Percentiles rank a stretch among this genome's conserved stretches.
phyloP scores from a whole-genome alignment of 2,888 invertebrate species.

The Nycteola revayana region DNA sequence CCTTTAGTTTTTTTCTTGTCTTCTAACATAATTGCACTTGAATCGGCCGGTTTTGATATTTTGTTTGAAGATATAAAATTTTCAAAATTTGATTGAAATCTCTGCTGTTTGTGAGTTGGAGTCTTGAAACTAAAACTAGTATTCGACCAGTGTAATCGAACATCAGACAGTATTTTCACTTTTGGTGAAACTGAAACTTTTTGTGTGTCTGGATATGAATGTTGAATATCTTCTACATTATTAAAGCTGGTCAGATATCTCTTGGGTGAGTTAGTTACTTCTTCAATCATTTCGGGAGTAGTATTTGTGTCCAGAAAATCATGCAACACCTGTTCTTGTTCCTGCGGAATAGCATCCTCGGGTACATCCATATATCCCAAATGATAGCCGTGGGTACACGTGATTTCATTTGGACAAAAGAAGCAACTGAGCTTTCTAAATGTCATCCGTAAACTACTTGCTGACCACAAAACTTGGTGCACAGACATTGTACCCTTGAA shows the following conservation, averaged over 20 bases:
- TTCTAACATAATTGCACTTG: too few species aligned
- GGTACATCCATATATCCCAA: slow-evolving; percentile 5
- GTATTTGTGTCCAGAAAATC: slow-evolving; percentile 7
- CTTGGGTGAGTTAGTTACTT: slow-evolving; percentile 3
- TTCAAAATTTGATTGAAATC: slow-evolving; percentile 2
- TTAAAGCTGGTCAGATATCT: slow-evolving; percentile 3
- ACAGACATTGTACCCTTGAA: slow-evolving; percentile 6
- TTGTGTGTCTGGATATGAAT: background rate
- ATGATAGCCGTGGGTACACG: slow-evolving; percentile 7
- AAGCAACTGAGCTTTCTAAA: slow-evolving; percentile 8
- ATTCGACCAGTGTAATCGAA: slow-evolving; percentile 4
- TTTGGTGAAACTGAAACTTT: slow-evolving; percentile 2
- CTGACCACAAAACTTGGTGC: slow-evolving; percentile 4
- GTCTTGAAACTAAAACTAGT: slow-evolving; percentile 2
- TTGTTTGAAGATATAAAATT: slow-evolving; percentile 3
- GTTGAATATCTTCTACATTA: too few species aligned
- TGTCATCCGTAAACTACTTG: slow-evolving; percentile 2
- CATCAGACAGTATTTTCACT: slow-evolving; percentile 6
- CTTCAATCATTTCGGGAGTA: slow-evolving; percentile 1
- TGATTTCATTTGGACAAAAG: slow-evolving; percentile 4
- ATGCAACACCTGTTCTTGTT: slow-evolving; percentile 5
- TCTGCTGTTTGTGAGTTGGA: slow-evolving; percentile 2
- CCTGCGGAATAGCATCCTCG: slow-evolving; percentile 1
- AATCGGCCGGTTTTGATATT: too few species aligned
- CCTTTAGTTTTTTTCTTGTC: too few species aligned